Evolutionary conservation across 2,888 invertebrate species (phyloP).

Genomic region (Eupithecia tripunctaria): DNA sequence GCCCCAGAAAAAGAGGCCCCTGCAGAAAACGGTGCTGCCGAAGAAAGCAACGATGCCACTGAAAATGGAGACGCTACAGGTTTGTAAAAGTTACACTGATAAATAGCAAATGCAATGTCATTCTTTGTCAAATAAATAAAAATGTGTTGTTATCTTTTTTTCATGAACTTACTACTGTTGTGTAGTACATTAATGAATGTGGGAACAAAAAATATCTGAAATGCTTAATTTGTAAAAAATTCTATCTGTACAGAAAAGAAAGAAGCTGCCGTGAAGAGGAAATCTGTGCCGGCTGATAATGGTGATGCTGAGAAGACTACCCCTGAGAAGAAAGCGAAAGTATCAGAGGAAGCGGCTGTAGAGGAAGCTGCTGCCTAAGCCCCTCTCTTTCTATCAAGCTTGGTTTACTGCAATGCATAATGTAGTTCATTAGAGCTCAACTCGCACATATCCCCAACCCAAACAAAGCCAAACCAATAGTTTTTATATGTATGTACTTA

Average conservation of each 20-base stretch:
- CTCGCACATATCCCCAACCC: conserved; percentile 73
- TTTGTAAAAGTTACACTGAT: conserved; percentile 34
- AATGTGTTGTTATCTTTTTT: too few species aligned
- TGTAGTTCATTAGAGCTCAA: conserved; percentile 76
- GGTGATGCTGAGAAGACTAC: conserved; percentile 86
- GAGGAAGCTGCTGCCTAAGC: conserved; percentile 86
- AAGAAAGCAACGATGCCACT: conserved; percentile 79
- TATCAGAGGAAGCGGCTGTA: conserved; percentile 84
- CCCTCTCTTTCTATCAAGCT: conserved; percentile 54
- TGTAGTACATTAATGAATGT: neutral
- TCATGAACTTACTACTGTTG: too few species aligned
- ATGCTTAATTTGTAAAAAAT: conserved; percentile 6
- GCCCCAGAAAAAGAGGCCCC: conserved; percentile 65
- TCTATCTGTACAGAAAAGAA: conserved; percentile 73
- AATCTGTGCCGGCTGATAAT: conserved; percentile 85
- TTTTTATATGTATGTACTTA: conserved; percentile 57
- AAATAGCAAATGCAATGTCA: neutral
- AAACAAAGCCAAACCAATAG: conserved; percentile 66
- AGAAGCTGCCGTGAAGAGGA: conserved; percentile 87
- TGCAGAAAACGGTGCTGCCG: conserved; percentile 73
- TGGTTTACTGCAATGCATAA: conserved; percentile 83
- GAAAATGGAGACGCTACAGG: conserved; percentile 79
- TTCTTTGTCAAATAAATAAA: neutral
- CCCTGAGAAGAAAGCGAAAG: conserved; percentile 90
- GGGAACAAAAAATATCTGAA: neutral